These are phyloP conservation scores for Muntiacus muntjak DNA, from an alignment of 2,113 vertebrate species.

Conservation along the genomic window DNA sequence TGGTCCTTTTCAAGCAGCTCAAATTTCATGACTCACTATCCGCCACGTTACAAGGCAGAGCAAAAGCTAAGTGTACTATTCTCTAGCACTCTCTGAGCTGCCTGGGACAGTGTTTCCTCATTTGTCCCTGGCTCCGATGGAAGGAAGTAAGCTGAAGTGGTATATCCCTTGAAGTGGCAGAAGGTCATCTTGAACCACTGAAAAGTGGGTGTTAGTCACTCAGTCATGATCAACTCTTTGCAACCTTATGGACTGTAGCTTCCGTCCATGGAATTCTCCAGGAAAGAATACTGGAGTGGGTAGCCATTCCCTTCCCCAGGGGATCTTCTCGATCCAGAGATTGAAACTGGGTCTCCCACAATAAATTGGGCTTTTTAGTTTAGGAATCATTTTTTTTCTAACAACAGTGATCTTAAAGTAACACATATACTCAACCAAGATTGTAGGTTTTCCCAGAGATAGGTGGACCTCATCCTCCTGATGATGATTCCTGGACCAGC, in stretches of 20 bases:
- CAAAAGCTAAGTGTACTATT: not conserved
- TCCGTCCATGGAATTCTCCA: not conserved
- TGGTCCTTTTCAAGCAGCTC: not conserved
- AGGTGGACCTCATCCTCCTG: not conserved
- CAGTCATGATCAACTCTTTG: not conserved
- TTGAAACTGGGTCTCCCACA: not conserved
- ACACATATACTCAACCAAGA: not conserved
- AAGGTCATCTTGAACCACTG: not conserved
- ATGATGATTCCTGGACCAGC: not conserved
- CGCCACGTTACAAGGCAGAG: not conserved
- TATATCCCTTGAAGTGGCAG: not conserved
- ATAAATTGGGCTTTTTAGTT: conserved; percentile 9
- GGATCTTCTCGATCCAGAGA: not conserved
- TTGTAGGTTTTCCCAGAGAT: not conserved
- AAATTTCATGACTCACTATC: not conserved
- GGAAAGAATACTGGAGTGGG: not conserved
- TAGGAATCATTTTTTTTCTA: not conserved
- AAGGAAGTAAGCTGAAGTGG: not conserved
- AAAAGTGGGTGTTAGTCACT: not conserved
- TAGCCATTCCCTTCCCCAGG: not conserved
- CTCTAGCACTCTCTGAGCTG: not conserved
- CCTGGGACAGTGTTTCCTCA: not conserved
- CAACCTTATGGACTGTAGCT: not conserved
- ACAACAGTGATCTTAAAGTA: not conserved
- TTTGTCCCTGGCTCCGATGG: not conserved